Base-by-base conservation (phyloP, 2,888 invertebrate genomes). In the Anthrax anthrax region DNA sequence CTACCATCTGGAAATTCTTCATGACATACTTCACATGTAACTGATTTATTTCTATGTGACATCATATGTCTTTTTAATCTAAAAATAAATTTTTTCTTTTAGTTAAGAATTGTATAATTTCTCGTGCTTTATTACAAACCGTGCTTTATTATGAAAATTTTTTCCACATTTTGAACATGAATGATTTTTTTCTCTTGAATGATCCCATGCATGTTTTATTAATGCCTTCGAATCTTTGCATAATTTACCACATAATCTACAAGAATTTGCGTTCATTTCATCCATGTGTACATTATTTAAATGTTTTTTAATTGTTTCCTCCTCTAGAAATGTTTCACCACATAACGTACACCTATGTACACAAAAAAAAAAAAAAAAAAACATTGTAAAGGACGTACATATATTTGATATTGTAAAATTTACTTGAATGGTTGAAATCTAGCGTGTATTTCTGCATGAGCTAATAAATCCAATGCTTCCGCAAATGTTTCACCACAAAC, bases 381-480 rank as follows among this genome's bases (percentile, higher is more conserved):
- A 32, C 43, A 18, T 23, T 12, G 16, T 4, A 14, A 34, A 9
- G 34, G 34, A 34, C 3, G 13, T 14, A 9, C 12, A 29, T 29
- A 9, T 12, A 29, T 29, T 9, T 9, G 12, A 29, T 9, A 12
- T 29, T 29, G 29, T 29, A 9, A 37, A 36, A 16, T n/a, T 55
- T 52, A 70, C 69, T 69, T 70, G 48, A 71, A 71, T 14, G 73
- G 72, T 42, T 72, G 67, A 47, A 70, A 75, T 57, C 80, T 70
- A 38, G 84, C 80, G 64, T 87, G 86, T 6, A 80, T 72, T 70
- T 86, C 85, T 1, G 84, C 83, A 66, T 86, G 86, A 18, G 85
- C 83, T 39, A 84, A 70, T 54, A 86, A 71, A 61, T 84, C 83
- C 56, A 84, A 66, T 44, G 84, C 83, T 69, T 83, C 84, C 38